These are phyloP conservation scores for Paramormyrops kingsleyae DNA, from an alignment of 2,113 vertebrate genomes.

Conservation along the genomic window DNA sequence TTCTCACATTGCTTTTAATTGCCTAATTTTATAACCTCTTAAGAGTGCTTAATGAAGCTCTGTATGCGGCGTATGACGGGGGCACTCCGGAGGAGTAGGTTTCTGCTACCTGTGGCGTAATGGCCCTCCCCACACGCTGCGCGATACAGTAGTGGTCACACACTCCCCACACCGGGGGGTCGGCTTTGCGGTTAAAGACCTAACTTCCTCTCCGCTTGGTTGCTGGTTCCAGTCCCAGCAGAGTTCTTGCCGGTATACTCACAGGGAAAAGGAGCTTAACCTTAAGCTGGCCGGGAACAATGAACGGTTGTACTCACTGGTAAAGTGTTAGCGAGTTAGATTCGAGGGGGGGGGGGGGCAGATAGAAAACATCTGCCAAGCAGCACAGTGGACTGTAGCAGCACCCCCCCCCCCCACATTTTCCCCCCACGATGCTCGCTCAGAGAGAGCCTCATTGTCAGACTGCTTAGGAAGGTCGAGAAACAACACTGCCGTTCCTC, in stretches of 20 bases:
- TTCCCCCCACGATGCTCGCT: background rate
- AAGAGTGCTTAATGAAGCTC: conserved; percentile 27
- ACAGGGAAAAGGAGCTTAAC: background rate
- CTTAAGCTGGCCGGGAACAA: background rate
- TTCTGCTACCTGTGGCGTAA: background rate
- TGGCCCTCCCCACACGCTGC: background rate
- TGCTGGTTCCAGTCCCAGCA: background rate
- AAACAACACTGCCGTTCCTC: background rate
- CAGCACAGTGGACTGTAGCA: background rate
- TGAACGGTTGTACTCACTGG: background rate
- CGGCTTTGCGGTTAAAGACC: background rate
- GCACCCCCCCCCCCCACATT: background rate
- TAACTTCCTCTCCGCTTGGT: background rate
- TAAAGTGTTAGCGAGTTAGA: background rate
- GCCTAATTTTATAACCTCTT: conserved; percentile 61
- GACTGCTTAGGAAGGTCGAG: background rate
- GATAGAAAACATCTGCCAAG: conserved; percentile 2
- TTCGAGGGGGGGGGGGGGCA: background rate
- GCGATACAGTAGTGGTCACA: background rate
- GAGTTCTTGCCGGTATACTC: background rate
- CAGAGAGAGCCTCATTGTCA: background rate
- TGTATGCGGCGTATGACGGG: conserved; percentile 11
- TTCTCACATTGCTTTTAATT: conserved; percentile 51
- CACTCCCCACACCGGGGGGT: background rate
- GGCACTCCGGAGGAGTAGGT: background rate